Evolutionary conservation across 2,888 invertebrate genomes (phyloP), one percentile per base, ranked within the genome.

Genomic region (Hesperia comma): DNA sequence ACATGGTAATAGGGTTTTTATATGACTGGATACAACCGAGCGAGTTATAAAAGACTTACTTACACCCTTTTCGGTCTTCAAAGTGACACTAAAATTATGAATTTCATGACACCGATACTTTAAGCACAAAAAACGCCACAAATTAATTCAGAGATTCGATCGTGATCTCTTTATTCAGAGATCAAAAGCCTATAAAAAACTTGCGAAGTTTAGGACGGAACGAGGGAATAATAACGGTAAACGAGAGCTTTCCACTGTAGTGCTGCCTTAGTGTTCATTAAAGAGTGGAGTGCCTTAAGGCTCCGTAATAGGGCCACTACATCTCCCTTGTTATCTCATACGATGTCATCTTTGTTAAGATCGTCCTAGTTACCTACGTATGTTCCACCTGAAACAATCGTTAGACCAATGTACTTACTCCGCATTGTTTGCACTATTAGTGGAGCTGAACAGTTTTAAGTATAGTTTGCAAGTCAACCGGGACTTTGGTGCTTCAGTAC

Each of bases 271-370:
- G 71, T 73, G 75, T 79, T 80, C 78, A 79, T 82, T 79, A 80
- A 76, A 76, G 74, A 75, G 71, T 71, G 76, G 76, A 79, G 80
- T 79, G 73, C 77, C 77, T 78, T 85, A 85, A 87, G 88, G 85
- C 83, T 77, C 73, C 74, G 82, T 87, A 86, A 88, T 85, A 85
- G 87, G 87, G 80, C 86, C 87, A 82, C 79, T 79, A 81, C 85
- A 86, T 84, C 83, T 80, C 79, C 79, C 85, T 88, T 86, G 88
- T 87, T 87, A 88, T 82, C 84, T 85, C 83, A 83, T 83, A 84
- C 84, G 83, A 76, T 79, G 84, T 76, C 82, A 79, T 85, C 86
- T 87, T 88, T 88, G 86, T 86, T 80, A 76, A 78, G 75, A 75
- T 74, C 71, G 74, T 77, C 76, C 71, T 68, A 68, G 71, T 74